phyloP scores from a whole-genome alignment of 2,797 vertebrate species.

The Arrhamphus sclerolepis region DNA sequence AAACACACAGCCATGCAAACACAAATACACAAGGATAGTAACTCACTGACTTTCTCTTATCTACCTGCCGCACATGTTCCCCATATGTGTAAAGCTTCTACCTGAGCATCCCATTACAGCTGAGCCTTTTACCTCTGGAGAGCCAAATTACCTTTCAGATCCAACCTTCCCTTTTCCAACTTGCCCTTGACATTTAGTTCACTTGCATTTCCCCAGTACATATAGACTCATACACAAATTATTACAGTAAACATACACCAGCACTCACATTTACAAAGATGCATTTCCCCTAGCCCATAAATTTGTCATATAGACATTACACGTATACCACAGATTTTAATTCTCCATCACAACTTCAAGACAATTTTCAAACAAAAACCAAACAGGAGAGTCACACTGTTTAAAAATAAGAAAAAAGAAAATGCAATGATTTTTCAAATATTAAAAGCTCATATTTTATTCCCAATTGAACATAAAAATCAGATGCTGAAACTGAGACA shows the following conservation, averaged over 20 bases:
- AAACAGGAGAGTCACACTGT: too few species aligned
- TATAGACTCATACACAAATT: conserved; percentile 45
- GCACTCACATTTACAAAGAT: conserved; percentile 12
- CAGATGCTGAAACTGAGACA: too few species aligned
- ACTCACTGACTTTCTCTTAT: conserved; percentile 73
- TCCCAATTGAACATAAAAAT: too few species aligned
- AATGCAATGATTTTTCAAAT: too few species aligned
- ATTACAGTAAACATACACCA: conserved; percentile 21
- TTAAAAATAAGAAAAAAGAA: too few species aligned
- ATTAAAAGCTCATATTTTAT: too few species aligned
- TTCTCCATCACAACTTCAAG: too few species aligned
- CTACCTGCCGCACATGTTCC: conserved; percentile 81
- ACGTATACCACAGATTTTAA: not conserved
- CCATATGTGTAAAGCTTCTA: conserved; percentile 78
- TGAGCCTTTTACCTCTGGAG: conserved; percentile 74
- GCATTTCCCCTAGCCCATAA: conserved; percentile 8
- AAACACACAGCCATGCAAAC: conserved; percentile 38
- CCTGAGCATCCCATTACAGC: conserved; percentile 73
- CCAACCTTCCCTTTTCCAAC: conserved; percentile 72
- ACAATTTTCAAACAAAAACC: too few species aligned
- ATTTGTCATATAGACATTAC: conserved; percentile 6
- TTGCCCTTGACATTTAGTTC: conserved; percentile 79
- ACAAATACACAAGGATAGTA: conserved; percentile 52
- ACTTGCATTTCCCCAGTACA: conserved; percentile 57
- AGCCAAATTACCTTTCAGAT: conserved; percentile 79